These are phyloP conservation scores for Protobothrops flavoviridis DNA, from an alignment of 2,113 vertebrate genomes.

Conservation along the genomic window DNA sequence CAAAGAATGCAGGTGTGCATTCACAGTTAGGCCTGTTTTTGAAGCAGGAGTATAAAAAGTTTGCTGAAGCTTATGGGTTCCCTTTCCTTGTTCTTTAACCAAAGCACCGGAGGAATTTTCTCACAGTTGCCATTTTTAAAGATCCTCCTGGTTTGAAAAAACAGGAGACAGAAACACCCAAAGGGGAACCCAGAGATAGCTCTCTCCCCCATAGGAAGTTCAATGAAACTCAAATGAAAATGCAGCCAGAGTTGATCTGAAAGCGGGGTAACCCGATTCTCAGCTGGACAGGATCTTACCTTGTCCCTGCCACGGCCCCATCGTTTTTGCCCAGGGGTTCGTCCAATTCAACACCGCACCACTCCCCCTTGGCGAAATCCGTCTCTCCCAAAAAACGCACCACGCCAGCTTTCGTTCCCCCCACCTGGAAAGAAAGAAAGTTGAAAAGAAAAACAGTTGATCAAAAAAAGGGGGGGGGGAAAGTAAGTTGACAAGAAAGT, in stretches of 20 bases:
- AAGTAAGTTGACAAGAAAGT: neutral
- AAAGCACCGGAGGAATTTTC: neutral
- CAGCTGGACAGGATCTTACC: conserved; percentile 65
- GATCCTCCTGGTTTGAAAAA: neutral
- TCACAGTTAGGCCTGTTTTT: no score
- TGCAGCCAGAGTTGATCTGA: neutral
- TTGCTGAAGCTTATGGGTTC: no score
- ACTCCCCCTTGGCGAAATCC: conserved; percentile 97
- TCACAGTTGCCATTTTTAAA: neutral
- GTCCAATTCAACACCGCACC: conserved; percentile 96
- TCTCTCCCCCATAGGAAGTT: neutral
- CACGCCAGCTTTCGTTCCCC: conserved; percentile 94
- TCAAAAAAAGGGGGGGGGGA: no score
- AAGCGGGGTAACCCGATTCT: neutral
- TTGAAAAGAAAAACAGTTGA: neutral
- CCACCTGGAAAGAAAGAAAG: conserved; percentile 74
- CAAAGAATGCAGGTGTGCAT: no score
- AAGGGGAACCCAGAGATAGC: neutral
- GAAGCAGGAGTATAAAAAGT: no score
- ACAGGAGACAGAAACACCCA: neutral
- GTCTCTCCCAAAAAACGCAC: conserved; percentile 97
- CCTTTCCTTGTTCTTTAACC: no score
- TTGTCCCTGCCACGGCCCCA: conserved; percentile 95
- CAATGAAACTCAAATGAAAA: neutral
- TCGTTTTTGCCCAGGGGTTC: conserved; percentile 98